Base-by-base conservation (phyloP, 2,113 vertebrate genomes). In the Elgaria multicarinata region DNA sequence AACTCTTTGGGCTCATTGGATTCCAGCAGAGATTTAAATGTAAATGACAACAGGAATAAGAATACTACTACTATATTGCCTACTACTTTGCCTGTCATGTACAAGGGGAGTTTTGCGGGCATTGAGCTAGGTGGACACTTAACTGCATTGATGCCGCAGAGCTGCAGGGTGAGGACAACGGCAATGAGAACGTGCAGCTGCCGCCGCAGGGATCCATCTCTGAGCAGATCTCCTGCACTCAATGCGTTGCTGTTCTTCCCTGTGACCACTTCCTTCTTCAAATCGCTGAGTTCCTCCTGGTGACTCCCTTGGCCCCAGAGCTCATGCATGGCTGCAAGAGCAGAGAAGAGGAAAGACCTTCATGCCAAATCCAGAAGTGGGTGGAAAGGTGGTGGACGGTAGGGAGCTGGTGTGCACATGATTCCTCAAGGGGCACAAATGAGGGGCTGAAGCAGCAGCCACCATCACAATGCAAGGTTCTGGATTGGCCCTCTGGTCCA, bases 141-240 rank as follows among this genome's bases (percentile, higher is more conserved):
- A 89, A 96, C 95, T 33, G 95, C 95, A 46, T 92, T 97, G 92
- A 96, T 96, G 85, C 95, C 95, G 5, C 95, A 97, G 67, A 97
- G 93, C 87, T 96, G 96, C 80, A 96, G 22, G 2, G 94, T 92
- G 42, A 95, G 83, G 53, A 93, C 94, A 66, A 96, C 93, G 81
- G 92, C 92, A 67, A 91, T 46, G n/a, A 96, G 90, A 86, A 96
- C 86, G 50, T 95, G 90, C 18, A 96, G 89, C 91, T 97, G 96
- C 96, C 94, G 97, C 10, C 94, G 87, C 44, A 96, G 94, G 26
- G 94, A 93, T 44, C 89, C 93, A 22, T 96, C 95, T 58, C 33
- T 89, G 66, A 97, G 92, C 0, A 96, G 92, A 1, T 97, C 95
- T 89, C 91, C 90, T 39, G 96, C 94, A 0, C 93, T 96, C 87